Base-by-base conservation (phyloP, 2,797 vertebrate genomes). In the Simalia tracyae region DNA sequence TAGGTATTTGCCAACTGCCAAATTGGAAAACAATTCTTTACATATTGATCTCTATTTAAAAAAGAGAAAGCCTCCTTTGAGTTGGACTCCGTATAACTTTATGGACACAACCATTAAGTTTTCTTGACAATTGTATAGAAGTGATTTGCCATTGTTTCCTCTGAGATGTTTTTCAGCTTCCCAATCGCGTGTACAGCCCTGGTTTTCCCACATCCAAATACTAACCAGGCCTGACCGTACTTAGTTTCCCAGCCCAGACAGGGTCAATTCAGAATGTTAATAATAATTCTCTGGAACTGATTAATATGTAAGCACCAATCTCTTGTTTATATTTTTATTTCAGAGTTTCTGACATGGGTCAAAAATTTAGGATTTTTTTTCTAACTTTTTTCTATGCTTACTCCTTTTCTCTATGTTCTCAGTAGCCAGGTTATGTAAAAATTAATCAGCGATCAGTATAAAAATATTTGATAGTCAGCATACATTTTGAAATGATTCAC, bases 341-440 rank as follows among this genome's bases (percentile, higher is more conserved):
- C 50, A 54, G 50, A 54, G 50, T 54, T 54, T 8, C 7, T 54
- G 50, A 54, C 50, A 8, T 54, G 26, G 10, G 63, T 24, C 63
- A 28, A 28, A 28, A 66, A 11, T 66, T 10, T 28, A 66, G 26
- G n/a, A 76, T 14, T 76, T 76, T 5, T 76, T 76, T 36, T 31
- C 19, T n/a, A 31, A 14, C 36, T 76, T 2, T 17, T 8, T 19
- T 5, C 12, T 11, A 42, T 0, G 0, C 17, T 0, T 24, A 86
- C 22, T 93, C 31, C 57, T 1, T 93, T 93, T 28, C 36, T 57
- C 59, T 89, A 7, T 57, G 86, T 89, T 14, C 68, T 91, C 86
- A 93, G 46, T 92, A 84, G 46, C 10, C 59, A 54, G 11, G 68
- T 89, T 36, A 31, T 84, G 50, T 11, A 50, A 15, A 28, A 76